Base-by-base conservation (phyloP, 2,113 vertebrate species). In the Arothron firmamentum region DNA sequence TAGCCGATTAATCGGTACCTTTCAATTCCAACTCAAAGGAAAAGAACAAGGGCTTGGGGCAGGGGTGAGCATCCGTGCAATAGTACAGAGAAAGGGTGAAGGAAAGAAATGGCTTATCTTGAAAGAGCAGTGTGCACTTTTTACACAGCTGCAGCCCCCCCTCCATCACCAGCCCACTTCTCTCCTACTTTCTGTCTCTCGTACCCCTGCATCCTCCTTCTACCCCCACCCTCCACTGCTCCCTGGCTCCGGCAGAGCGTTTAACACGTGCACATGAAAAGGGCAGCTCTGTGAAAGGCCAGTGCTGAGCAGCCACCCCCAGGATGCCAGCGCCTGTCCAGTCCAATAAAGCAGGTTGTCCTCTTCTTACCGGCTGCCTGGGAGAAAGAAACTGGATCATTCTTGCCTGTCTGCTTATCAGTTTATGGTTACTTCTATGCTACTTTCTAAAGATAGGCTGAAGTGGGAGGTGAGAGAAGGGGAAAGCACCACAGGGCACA, bases 331-430 rank as follows among this genome's bases (percentile, higher is more conserved):
- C 72, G 88, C 90, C 91, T 92, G 92, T 93, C 93, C 89, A 65
- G 77, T 91, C 90, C 84, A 93, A 93, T 93, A 92, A 93, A 88
- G 85, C 78, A 86, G 88, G 72, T 84, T 88, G 85, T 88, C 85
- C 83, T 75, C 72, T 76, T 82, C 72, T 74, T 72, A 75, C 65
- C 25, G 50, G 63, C 70, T 67, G 83, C 71, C 67, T 71, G 70
- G 77, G 64, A 53, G 68, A 79, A 68, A 71, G n/a, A 65, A 74
- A 65, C 79, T 52, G 79, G 60, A 81, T 81, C 72, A 13, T 60
- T 76, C 70, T 59, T 81, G 72, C 73, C 71, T 75, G 64, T 52
- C 42, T 61, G 59, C 54, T 77, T 34, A 81, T 73, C 64, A 31
- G 28, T 41, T 54, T 45, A 67, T 56, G 42, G 54, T 63, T 65